Conservation (phyloP, 1,140 invertebrate species). For the Leguminivora glycinivorella region DNA sequence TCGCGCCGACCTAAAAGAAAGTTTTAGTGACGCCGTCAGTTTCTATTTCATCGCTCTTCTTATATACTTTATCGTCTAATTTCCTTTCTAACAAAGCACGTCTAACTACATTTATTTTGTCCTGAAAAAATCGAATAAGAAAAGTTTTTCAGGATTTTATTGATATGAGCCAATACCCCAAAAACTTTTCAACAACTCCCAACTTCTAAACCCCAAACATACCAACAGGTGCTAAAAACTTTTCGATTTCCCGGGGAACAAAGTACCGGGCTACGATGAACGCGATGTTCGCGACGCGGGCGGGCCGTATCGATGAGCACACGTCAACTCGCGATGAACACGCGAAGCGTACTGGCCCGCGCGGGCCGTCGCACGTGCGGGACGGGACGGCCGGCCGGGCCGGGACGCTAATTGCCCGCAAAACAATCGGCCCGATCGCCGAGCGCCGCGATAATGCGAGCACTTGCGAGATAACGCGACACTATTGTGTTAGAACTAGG, state of each 20-base stretch:
- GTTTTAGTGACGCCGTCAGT: slow-evolving; percentile 59
- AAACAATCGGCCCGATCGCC: slow-evolving; percentile 71
- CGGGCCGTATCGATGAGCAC: background rate
- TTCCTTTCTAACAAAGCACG: background rate
- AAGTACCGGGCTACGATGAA: slow-evolving; percentile 20
- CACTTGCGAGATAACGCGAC: slow-evolving; percentile 39
- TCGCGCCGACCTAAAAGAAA: slow-evolving; percentile 67
- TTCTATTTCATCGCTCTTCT: slow-evolving; percentile 43
- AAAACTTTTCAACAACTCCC: slow-evolving; percentile 1
- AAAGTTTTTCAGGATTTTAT: too few species aligned
- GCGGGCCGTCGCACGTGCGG: slow-evolving; percentile 56
- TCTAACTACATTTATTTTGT: background rate
- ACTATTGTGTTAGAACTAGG: slow-evolving; percentile 35
- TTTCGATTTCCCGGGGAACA: slow-evolving; percentile 24
- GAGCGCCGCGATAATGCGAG: slow-evolving; percentile 55
- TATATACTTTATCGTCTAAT: slow-evolving; percentile 9
- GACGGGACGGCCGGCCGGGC: slow-evolving; percentile 41
- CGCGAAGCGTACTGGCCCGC: slow-evolving; percentile 65
- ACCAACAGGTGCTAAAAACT: slow-evolving; percentile 9
- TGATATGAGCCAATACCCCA: background rate
- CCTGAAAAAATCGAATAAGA: background rate
- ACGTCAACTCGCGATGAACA: slow-evolving; percentile 60
- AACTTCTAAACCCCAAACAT: slow-evolving; percentile 11
- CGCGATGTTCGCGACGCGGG: slow-evolving; percentile 11
- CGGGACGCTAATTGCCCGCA: slow-evolving; percentile 73